Evolutionary conservation across 1,140 invertebrate species (phyloP), one percentile per base, ranked within the genome.

Genomic region (Gonatopus flavifemur): DNA sequence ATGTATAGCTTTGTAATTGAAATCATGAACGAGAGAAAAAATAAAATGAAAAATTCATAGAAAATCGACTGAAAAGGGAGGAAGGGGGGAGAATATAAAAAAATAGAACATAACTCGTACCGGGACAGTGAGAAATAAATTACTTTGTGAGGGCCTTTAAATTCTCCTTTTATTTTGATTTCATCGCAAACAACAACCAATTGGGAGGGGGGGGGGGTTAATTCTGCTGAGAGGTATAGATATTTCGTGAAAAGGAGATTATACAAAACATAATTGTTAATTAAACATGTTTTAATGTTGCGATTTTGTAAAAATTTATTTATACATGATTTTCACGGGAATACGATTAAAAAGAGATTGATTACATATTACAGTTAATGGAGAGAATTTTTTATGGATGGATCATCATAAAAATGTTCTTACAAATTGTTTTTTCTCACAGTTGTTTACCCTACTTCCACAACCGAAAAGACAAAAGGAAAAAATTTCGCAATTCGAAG

Each of bases 1-100:
- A 69, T 75, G 67, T 74, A 72, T 71, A 76, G 70, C 65, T 73
- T 75, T 75, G 67, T 73, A 74, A 72, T 69, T 67, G 57, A 70
- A 71, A 70, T 68, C 70, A 67, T 69, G 57, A 72, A 61, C 40
- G 49, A 62, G 57, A 55, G 52, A 56, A 64, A 55, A 57, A 53
- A 48, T 61, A 61, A 51, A 69, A 66, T 53, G 62, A 74, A 66
- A 72, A 62, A 71, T 64, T 69, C 64, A 64, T 72, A 68, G 67
- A 71, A 69, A 74, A 70, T 72, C n/a, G n/a, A n/a, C 72, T 69
- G 62, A 70, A 65, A 70, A 64, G 67, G 70, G n/a, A n/a, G n/a
- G n/a, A n/a, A n/a, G n/a, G n/a, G n/a, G n/a, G 12, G 25, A 28
- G 12, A 28, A 28, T 28, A 28, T n/a, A n/a, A n/a, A n/a, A n/a